Conservation (phyloP, 2,797 vertebrate genomes). For the Acrossocheilus fasciatus region DNA sequence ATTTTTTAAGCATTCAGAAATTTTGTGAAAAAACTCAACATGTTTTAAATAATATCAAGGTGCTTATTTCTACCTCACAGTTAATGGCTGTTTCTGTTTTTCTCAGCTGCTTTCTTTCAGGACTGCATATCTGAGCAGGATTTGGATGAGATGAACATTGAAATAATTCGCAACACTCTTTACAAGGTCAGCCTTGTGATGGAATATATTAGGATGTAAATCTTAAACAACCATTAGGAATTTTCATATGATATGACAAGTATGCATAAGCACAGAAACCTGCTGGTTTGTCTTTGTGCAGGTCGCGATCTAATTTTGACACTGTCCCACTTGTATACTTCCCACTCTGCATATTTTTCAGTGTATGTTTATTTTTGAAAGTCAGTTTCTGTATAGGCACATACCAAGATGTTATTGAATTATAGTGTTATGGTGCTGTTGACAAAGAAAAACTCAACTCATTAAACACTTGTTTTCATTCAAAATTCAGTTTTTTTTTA, state of each 20-base stretch:
- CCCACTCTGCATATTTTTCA: too few relatives aligned
- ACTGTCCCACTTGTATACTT: too few relatives aligned
- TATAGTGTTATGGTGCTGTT: too few relatives aligned
- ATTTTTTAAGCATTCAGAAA: not conserved
- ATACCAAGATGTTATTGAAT: not conserved
- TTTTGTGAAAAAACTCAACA: not conserved
- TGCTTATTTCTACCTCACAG: not conserved
- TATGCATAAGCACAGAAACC: not conserved
- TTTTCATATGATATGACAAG: not conserved
- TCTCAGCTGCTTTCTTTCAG: slow-evolving; percentile 97
- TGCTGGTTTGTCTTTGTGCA: not conserved
- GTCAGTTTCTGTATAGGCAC: not conserved
- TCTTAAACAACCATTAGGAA: not conserved
- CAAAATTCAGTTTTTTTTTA: not conserved
- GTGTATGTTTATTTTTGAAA: not conserved
- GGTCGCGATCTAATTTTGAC: not conserved
- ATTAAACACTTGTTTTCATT: too few relatives aligned
- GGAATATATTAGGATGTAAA: not conserved
- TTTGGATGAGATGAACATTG: slow-evolving; percentile 99
- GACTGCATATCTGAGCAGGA: slow-evolving; percentile 99
- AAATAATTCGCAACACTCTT: slow-evolving; percentile 97
- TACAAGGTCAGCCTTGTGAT: slow-evolving; percentile 86
- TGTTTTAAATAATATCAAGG: not conserved
- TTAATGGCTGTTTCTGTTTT: slow-evolving; percentile 53
- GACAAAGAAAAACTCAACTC: too few relatives aligned